These are phyloP conservation scores for Alethe diademata DNA, from an alignment of 2,113 vertebrate species.

Conservation along the genomic window DNA sequence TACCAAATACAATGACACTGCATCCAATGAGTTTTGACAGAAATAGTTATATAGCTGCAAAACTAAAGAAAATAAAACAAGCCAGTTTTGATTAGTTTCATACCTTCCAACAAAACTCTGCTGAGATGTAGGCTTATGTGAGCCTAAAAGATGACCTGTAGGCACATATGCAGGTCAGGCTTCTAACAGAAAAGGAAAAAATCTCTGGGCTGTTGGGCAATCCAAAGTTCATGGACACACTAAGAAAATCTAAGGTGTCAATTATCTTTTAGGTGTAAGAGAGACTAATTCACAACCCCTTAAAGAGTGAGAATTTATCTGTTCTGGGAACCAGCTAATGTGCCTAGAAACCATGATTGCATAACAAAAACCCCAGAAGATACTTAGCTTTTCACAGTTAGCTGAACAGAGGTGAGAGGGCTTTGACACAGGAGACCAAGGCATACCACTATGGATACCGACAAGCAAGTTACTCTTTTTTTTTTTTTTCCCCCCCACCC, in stretches of 20 bases:
- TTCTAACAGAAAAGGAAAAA: neutral
- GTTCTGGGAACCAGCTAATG: neutral
- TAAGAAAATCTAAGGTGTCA: neutral
- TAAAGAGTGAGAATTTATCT: neutral
- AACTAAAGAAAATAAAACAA: neutral
- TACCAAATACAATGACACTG: neutral
- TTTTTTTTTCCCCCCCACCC: neutral
- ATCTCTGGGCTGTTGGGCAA: neutral
- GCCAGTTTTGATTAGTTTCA: neutral
- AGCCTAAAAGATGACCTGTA: neutral
- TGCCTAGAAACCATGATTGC: neutral
- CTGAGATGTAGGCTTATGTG: neutral
- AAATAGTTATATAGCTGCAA: neutral
- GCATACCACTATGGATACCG: neutral
- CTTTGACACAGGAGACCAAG: neutral
- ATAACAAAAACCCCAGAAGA: neutral
- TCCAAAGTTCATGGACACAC: neutral
- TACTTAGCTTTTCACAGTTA: neutral
- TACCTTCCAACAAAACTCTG: neutral
- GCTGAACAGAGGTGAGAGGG: neutral
- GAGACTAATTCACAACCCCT: neutral
- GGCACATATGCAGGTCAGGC: neutral
- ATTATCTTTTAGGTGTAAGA: neutral
- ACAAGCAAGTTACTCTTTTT: neutral
- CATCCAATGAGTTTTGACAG: neutral